These are phyloP conservation scores for Heliconius cydno DNA, from an alignment of 2,888 invertebrate genomes.

Conservation along the genomic window DNA sequence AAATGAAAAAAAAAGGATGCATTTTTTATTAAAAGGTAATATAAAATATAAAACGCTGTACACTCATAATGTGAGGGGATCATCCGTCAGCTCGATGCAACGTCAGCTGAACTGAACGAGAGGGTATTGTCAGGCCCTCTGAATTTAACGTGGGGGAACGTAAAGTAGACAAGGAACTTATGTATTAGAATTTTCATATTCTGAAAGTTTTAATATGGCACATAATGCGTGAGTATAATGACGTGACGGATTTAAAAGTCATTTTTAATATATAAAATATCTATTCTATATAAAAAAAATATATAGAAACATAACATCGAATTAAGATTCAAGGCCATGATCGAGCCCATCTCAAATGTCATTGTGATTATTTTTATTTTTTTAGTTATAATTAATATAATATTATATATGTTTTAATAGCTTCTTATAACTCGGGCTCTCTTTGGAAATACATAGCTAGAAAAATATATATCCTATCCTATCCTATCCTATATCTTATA, in stretches of 20 bases:
- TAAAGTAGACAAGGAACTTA: constrained; percentile 43
- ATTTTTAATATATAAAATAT: neutral
- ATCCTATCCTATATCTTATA: too few relatives aligned
- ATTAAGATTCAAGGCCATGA: neutral
- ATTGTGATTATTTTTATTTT: neutral
- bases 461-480: too few relatives aligned
- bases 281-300: neutral
- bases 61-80: constrained; percentile 46
- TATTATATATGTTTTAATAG: too few relatives aligned
- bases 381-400: too few relatives aligned
- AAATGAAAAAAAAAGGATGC: constrained; percentile 11
- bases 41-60: constrained; percentile 39
- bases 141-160: constrained; percentile 44
- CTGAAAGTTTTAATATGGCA: constrained; percentile 43
- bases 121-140: constrained; percentile 55
- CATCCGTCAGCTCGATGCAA: constrained; percentile 50
- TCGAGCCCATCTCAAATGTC: neutral
- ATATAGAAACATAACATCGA: too few relatives aligned
- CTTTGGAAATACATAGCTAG: neutral
- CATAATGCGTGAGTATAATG: constrained; percentile 20
- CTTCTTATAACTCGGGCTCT: neutral
- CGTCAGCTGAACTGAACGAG: constrained; percentile 57
- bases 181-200: constrained; percentile 21
- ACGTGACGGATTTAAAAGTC: neutral
- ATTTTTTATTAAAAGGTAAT: constrained; percentile 16